These are phyloP conservation scores for Eupsittula cactorum DNA, from an alignment of 2,113 vertebrate genomes.

Conservation along the genomic window DNA sequence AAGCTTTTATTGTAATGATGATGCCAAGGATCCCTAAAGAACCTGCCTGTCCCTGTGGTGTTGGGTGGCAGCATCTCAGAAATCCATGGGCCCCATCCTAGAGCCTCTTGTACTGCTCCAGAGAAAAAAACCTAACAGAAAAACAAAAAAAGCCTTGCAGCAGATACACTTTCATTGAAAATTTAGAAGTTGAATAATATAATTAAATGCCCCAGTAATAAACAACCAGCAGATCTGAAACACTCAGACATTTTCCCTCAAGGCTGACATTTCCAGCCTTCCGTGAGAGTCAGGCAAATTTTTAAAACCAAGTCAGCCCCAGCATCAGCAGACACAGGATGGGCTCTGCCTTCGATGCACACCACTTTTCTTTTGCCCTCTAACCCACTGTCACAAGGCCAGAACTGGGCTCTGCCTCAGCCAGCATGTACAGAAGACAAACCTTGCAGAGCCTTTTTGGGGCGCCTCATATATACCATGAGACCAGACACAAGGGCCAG, in stretches of 20 bases:
- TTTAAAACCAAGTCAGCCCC: neutral
- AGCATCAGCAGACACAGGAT: neutral
- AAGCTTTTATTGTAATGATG: neutral
- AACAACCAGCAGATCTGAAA: neutral
- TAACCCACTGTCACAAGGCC: neutral
- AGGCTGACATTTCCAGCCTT: neutral
- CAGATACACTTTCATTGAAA: neutral
- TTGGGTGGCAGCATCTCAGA: neutral
- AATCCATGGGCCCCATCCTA: neutral
- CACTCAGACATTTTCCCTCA: rapidly evolving
- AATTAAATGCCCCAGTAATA: neutral
- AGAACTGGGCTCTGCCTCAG: no score
- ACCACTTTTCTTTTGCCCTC: neutral
- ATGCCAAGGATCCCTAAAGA: neutral
- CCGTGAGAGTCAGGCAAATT: neutral
- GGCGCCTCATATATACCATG: rapidly evolving
- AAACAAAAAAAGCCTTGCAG: neutral
- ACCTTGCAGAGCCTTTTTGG: neutral
- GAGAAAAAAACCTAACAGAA: neutral
- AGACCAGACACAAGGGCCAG: neutral
- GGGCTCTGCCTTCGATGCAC: neutral
- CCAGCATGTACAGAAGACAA: neutral
- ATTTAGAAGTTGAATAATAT: neutral
- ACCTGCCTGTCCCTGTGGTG: neutral
- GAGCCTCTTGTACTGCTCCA: neutral